A percentile compares a stretch with the other conserved stretches of the same genome.
These are phyloP conservation scores for Chlamydotis undulata DNA, from an alignment of 2,113 vertebrate genomes.

Conservation along the genomic window DNA sequence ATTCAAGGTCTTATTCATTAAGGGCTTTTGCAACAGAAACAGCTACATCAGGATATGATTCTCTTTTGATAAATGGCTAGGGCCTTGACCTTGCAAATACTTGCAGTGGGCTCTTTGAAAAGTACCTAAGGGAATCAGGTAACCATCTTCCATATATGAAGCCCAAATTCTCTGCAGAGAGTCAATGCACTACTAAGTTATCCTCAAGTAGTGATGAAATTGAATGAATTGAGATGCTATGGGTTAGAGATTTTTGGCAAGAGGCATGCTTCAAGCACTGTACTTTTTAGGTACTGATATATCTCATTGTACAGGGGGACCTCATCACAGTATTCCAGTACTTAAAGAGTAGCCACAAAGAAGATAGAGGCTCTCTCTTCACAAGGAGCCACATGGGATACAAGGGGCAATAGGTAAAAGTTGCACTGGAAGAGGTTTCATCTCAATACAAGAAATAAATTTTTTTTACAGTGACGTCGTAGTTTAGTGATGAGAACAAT, in stretches of 20 bases:
- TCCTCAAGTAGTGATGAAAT: background rate
- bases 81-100: background rate
- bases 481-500: background rate
- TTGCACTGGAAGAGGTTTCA: background rate
- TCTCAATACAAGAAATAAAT: background rate
- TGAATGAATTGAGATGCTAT: background rate
- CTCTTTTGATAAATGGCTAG: constrained; percentile 18
- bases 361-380: background rate
- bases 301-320: background rate
- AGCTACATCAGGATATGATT: constrained; percentile 19
- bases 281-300: background rate
- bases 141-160: background rate
- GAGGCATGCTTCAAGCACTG: background rate
- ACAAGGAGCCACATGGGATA: background rate
- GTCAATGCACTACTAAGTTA: background rate
- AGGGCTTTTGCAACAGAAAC: constrained; percentile 50
- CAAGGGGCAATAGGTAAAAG: background rate
- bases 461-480: background rate
- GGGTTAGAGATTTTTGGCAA: background rate
- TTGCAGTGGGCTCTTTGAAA: background rate
- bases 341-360: background rate
- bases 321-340: background rate
- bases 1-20: constrained; percentile 65
- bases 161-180: background rate
- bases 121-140: background rate